A percentile compares a stretch with the other conserved stretches of the same genome.
Evolutionary conservation across 2,113 vertebrate species (phyloP).

Genomic region (Salvelinus namaycush): DNA sequence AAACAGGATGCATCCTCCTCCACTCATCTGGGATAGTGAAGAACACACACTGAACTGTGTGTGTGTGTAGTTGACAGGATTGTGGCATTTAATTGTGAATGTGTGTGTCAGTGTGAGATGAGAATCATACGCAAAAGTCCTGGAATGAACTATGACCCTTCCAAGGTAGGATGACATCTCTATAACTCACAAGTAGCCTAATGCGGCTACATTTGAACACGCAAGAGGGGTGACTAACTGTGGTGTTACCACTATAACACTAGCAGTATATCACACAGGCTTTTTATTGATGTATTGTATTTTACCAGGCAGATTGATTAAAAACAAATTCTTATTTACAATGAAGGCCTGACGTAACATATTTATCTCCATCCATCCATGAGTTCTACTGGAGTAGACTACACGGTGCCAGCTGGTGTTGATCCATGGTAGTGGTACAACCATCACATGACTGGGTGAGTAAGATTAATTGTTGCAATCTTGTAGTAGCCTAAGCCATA

Average conservation of each 20-base stretch:
- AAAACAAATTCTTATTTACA: too few species aligned
- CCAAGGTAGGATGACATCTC: constrained; percentile 8
- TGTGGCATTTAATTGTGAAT: neutral
- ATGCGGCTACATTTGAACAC: neutral
- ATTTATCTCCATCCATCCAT: too few species aligned
- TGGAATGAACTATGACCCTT: constrained; percentile 36
- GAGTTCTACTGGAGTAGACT: neutral
- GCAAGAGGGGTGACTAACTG: neutral
- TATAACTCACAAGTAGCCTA: constrained; percentile 5
- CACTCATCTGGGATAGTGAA: constrained; percentile 32
- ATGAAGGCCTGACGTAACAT: too few species aligned
- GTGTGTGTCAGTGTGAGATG: too few species aligned
- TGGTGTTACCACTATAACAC: too few species aligned
- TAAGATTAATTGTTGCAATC: too few species aligned
- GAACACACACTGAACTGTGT: constrained; percentile 41
- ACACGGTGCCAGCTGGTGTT: constrained; percentile 29
- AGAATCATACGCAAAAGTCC: neutral
- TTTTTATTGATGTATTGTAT: too few species aligned
- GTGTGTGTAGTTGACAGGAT: constrained; percentile 57
- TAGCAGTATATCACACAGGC: too few species aligned
- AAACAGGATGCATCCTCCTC: constrained; percentile 29
- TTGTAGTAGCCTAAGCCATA: too few species aligned
- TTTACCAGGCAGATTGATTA: too few species aligned
- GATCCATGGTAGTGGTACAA: constrained; percentile 15
- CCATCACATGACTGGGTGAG: constrained; percentile 3